A percentile compares a stretch with the other conserved stretches of the same genome.
Conservation (phyloP, 2,113 vertebrate genomes). For the Tricholaema leucomelas region DNA sequence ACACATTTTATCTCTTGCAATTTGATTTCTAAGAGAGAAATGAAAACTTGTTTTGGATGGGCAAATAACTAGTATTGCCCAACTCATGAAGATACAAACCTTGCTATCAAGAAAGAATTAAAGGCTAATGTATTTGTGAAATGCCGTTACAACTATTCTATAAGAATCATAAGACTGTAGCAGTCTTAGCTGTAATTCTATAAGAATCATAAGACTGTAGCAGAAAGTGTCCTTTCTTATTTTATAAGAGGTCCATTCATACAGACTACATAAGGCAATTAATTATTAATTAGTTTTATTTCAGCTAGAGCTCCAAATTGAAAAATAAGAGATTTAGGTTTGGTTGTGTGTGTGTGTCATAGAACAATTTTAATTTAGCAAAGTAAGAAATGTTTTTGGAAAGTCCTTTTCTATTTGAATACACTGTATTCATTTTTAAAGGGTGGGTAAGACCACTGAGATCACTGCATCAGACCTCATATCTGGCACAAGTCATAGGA, state of each 20-base stretch:
- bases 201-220: not conserved
- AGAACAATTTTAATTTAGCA: not conserved
- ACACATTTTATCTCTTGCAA: conserved; percentile 14
- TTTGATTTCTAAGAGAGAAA: conserved; percentile 27
- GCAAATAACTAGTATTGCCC: not conserved
- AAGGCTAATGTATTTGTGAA: not conserved
- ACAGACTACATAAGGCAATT: not conserved
- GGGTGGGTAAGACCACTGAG: not conserved
- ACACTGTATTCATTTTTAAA: not conserved
- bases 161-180: not conserved
- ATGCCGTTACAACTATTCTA: not conserved
- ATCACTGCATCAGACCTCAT: not conserved
- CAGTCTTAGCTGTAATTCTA: no score
- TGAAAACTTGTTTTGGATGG: conserved; percentile 14
- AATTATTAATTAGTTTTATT: conserved; percentile 32
- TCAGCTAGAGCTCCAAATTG: not conserved
- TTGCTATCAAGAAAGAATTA: not conserved
- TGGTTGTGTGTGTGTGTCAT: not conserved
- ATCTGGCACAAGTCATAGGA: not conserved
- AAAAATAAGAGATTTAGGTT: not conserved
- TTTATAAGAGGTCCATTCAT: not conserved
- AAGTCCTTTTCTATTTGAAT: not conserved
- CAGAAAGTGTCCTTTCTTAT: not conserved
- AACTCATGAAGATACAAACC: not conserved
- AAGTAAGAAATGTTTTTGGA: not conserved